Percentiles rank a stretch among this genome's conserved stretches.
Evolutionary conservation across 2,797 vertebrate genomes (phyloP).

Genomic region (Gila robusta): DNA sequence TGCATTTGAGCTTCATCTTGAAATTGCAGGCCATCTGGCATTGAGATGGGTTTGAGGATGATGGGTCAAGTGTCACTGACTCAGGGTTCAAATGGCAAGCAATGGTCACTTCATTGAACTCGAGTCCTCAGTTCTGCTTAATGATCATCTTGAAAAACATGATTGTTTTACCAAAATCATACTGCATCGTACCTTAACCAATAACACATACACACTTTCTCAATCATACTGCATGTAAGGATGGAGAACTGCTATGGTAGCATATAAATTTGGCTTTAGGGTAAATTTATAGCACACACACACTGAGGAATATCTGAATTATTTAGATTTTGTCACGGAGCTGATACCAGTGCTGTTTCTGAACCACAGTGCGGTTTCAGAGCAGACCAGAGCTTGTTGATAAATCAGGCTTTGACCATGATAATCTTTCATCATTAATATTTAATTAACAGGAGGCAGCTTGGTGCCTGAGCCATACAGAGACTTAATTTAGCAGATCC

Average conservation of each 20-base stretch:
- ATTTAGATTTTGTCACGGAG: conserved; percentile 39
- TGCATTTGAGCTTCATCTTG: conserved; percentile 61
- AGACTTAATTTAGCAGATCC: conserved; percentile 38
- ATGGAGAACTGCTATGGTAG: not conserved
- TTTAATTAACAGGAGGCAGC: conserved; percentile 83
- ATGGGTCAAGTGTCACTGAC: conserved; percentile 84
- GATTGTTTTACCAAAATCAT: not conserved
- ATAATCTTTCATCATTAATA: conserved; percentile 86
- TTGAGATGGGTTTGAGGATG: conserved; percentile 78
- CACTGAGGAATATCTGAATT: conserved; percentile 29
- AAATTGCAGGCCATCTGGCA: conserved; percentile 85
- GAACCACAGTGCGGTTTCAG: conserved; percentile 65
- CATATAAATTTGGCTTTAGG: not conserved
- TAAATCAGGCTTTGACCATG: conserved; percentile 85
- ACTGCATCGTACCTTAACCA: not conserved
- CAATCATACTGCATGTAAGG: not conserved
- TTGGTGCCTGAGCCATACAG: conserved; percentile 36
- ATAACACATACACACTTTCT: not conserved
- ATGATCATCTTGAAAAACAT: not conserved
- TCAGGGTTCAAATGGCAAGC: conserved; percentile 84
- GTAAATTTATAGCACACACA: conserved; percentile 4
- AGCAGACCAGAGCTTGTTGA: conserved; percentile 83
- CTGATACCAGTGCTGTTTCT: conserved; percentile 35
- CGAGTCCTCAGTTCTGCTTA: not conserved
- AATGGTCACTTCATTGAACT: conserved; percentile 71